Evolutionary conservation across 2,888 invertebrate genomes (phyloP).

Genomic region (Rhingia rostrata): DNA sequence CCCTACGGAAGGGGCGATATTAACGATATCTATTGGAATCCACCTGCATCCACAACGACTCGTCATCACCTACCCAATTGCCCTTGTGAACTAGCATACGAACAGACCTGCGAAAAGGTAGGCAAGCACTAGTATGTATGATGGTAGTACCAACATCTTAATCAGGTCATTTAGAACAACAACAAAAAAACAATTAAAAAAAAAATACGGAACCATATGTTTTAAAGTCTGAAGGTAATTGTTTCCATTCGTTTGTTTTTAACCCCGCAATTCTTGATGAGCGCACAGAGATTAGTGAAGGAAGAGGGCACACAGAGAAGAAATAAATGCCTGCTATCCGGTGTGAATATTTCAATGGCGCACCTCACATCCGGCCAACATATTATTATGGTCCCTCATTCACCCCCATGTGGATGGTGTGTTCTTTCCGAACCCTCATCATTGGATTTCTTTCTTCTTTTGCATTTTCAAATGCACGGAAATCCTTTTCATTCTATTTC

Average conservation of each 20-base stretch:
- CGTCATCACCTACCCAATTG: conserved; percentile 73
- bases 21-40: conserved; percentile 73
- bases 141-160: conserved; percentile 46
- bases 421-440: conserved; percentile 29
- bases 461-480: conserved; percentile 69
- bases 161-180: conserved; percentile 53
- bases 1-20: conserved; percentile 73
- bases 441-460: conserved; percentile 64
- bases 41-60: conserved; percentile 69
- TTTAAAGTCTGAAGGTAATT: conserved; percentile 61
- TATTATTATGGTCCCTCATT: conserved; percentile 55
- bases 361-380: conserved; percentile 60
- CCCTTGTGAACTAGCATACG: conserved; percentile 70
- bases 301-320: conserved; percentile 8
- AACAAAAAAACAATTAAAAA: no score
- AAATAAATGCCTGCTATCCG: conserved; percentile 54
- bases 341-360: conserved; percentile 69
- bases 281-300: conserved; percentile 37
- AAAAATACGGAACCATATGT: conserved; percentile 13
- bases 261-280: conserved; percentile 50
- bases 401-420: conserved; percentile 26
- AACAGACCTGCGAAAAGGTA: conserved; percentile 74
- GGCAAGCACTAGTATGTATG: conserved; percentile 31
- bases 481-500: conserved; percentile 53
- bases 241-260: conserved; percentile 42